phyloP scores from a whole-genome alignment of 2,888 invertebrate species.

The Glyphotaelius pellucidus region DNA sequence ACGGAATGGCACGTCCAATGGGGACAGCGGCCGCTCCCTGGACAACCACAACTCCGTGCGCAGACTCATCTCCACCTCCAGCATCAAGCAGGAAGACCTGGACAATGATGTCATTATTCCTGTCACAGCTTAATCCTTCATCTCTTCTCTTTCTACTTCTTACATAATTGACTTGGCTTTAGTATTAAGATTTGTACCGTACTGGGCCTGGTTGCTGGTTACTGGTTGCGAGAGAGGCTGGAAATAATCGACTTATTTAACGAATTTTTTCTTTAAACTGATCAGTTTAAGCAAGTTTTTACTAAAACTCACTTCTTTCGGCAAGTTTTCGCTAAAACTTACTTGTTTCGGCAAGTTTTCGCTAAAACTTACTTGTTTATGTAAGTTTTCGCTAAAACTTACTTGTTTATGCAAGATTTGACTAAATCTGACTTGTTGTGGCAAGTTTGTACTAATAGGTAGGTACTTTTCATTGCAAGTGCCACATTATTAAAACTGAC shows the following conservation, averaged over 20 bases:
- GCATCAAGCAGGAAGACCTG: slow-evolving; percentile 65
- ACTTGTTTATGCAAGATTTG: background rate
- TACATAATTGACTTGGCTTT: too few relatives aligned
- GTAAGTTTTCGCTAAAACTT: background rate
- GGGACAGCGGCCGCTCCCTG: slow-evolving; percentile 68
- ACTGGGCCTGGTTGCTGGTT: background rate
- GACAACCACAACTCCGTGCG: slow-evolving; percentile 76
- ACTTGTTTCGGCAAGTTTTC: background rate
- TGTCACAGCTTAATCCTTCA: too few relatives aligned
- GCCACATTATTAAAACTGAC: background rate
- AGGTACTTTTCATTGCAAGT: background rate
- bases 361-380: background rate
- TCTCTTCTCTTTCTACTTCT: too few relatives aligned
- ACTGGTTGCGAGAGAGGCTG: background rate
- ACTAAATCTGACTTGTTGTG: background rate
- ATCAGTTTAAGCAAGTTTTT: background rate
- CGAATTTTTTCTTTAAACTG: background rate
- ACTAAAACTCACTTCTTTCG: background rate
- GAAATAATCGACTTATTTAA: background rate
- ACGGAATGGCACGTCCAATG: slow-evolving; percentile 75
- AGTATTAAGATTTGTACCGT: background rate
- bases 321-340: background rate
- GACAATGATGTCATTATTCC: slow-evolving; percentile 48
- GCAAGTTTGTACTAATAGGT: background rate
- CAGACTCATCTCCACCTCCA: slow-evolving; percentile 71